Base-by-base conservation (phyloP, 1,140 invertebrate genomes). In the Euborellia annulipes region DNA sequence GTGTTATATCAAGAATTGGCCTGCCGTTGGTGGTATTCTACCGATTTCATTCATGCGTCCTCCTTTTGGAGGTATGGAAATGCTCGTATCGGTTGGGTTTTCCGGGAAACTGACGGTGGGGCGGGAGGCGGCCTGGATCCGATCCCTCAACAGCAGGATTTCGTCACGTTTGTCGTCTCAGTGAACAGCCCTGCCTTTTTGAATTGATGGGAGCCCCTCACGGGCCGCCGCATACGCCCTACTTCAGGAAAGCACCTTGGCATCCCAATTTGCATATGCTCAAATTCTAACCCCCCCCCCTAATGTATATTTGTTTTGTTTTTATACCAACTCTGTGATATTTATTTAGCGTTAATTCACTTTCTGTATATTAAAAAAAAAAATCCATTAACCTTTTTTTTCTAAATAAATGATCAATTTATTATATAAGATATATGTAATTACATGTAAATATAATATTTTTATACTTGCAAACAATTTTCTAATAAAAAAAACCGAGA, bases 51-150 rank as follows among this genome's bases (percentile, higher is more conserved):
- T 78, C 76, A 6, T 73, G 73, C 37, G 73, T 81, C 13, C 64
- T 77, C 43, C 58, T 82, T 8, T 64, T 78, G 7, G 78, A 81
- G 50, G 72, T 78, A 8, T 82, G 79, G 79, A 76, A 76, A 50
- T 69, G 69, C 34, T 68, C 69, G 4, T 74, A 73, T 59, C 64
- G 67, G 52, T 60, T 52, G 21, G 57, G 58, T 1, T 57, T 58
- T 9, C 42, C 36, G 43, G 49, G 46, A 46, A 52, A 52, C 41
- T 52, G 51, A 52, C 51, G 44, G 41, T 45, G 43, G 43, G 34
- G 43, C 36, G 37, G 19, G 23, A 39, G 23, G 30, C 22, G 47
- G 52, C 54, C 19, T 48, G 49, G 41, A 46, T 50, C 49, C 53
- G 50, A 44, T 52, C 48, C 39, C 55, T 53, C 48, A 62, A 57